Evolutionary conservation across 2,888 invertebrate genomes (phyloP).

Genomic region (Rhogogaster chlorosoma): DNA sequence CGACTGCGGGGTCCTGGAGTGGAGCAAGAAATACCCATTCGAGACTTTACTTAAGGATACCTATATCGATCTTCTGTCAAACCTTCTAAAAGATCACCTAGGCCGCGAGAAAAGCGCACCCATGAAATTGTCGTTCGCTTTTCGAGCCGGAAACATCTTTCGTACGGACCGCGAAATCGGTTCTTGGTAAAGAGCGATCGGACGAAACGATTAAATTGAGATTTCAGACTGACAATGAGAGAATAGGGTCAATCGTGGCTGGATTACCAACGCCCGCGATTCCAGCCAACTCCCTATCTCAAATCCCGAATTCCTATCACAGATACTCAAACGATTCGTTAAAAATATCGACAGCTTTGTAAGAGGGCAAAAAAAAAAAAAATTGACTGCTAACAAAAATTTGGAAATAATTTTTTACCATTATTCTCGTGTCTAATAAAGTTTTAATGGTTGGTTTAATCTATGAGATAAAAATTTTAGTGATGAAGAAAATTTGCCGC

Average conservation of each 20-base stretch:
- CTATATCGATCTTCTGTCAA: conserved; percentile 34
- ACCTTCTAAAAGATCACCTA: conserved; percentile 23
- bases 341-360: background rate
- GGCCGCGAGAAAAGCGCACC: conserved; percentile 28
- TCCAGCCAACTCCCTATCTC: background rate
- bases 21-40: conserved; percentile 13
- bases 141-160: background rate
- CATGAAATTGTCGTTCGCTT: conserved; percentile 37
- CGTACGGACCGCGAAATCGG: conserved; percentile 2
- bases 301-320: background rate
- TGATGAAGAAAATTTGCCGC: background rate
- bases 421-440: background rate
- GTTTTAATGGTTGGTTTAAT: background rate
- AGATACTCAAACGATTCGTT: conserved; percentile 1
- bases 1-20: background rate
- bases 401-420: background rate
- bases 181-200: conserved; percentile 24
- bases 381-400: background rate
- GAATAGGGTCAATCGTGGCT: conserved; percentile 46
- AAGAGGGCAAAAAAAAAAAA: background rate
- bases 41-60: background rate
- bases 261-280: conserved; percentile 21
- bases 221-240: conserved; percentile 41
- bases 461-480: background rate
- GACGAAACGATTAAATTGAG: conserved; percentile 45